A percentile compares a stretch with the other conserved stretches of the same genome.
Evolutionary conservation across 2,797 vertebrate genomes (phyloP).

Genomic region (Garrulus glandarius): DNA sequence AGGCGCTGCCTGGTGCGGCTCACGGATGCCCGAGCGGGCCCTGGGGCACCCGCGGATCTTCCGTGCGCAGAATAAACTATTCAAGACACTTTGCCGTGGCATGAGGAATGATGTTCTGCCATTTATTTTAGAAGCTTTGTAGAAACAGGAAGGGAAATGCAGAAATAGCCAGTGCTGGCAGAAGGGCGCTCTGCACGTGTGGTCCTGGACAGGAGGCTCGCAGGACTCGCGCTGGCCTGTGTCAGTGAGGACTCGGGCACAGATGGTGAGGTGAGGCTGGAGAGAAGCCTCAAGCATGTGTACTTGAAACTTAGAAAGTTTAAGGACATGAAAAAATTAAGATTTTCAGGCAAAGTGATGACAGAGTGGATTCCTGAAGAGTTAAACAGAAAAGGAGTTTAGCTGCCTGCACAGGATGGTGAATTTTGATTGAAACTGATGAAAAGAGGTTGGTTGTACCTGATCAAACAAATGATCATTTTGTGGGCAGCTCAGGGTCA

Average conservation of each 20-base stretch:
- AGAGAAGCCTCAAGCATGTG: not conserved
- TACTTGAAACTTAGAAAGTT: not conserved
- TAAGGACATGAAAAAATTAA: not conserved
- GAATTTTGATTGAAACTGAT: not conserved
- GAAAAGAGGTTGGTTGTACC: not conserved
- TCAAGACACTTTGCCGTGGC: not conserved
- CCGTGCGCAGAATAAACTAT: fast-evolving
- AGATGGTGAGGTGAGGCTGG: not conserved
- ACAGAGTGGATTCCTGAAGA: not conserved
- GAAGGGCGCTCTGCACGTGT: fast-evolving
- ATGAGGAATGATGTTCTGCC: fast-evolving
- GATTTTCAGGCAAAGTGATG: not conserved
- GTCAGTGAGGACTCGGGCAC: not conserved
- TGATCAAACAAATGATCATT: not conserved
- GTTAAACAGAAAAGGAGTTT: not conserved
- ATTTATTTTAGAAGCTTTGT: not conserved
- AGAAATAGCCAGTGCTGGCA: fast-evolving
- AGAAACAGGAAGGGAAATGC: not conserved
- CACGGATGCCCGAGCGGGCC: fast-evolving
- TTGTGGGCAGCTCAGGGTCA: not conserved
- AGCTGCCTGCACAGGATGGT: not conserved
- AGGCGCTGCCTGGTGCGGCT: not conserved
- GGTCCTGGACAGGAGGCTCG: not conserved
- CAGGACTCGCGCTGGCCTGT: fast-evolving
- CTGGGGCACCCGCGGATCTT: not conserved